These are phyloP conservation scores for Crocidura indochinensis DNA, from an alignment of 2,797 vertebrate species.

Conservation along the genomic window DNA sequence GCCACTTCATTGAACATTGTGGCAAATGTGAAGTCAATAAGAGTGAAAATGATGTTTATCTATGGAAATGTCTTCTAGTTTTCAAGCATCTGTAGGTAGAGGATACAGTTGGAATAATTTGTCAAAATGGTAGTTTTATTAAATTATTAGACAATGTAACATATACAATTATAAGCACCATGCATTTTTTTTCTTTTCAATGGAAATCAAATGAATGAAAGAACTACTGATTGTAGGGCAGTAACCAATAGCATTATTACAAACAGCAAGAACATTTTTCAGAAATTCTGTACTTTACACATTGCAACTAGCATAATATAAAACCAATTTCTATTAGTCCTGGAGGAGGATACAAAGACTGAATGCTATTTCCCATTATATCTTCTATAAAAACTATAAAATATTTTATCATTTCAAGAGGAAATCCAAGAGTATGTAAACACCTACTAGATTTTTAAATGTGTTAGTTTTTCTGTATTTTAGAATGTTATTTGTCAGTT, in stretches of 20 bases:
- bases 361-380: background rate
- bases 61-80: background rate
- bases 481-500: background rate
- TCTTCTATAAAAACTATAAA: background rate
- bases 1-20: background rate
- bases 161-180: no score
- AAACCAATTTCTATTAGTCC: background rate
- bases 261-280: background rate
- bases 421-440: slow-evolving; percentile 6
- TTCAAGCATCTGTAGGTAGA: background rate
- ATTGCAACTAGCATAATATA: background rate
- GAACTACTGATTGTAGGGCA: background rate
- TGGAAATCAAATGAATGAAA: background rate
- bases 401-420: background rate
- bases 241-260: background rate
- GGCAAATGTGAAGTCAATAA: background rate
- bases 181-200: background rate
- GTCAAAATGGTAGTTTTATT: background rate
- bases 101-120: background rate
- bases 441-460: background rate
- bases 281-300: background rate
- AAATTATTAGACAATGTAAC: background rate
- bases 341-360: background rate
- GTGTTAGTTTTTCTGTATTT: background rate
- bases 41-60: background rate